These are phyloP conservation scores for Condylura cristata DNA, from an alignment of 2,113 vertebrate species.

Conservation along the genomic window DNA sequence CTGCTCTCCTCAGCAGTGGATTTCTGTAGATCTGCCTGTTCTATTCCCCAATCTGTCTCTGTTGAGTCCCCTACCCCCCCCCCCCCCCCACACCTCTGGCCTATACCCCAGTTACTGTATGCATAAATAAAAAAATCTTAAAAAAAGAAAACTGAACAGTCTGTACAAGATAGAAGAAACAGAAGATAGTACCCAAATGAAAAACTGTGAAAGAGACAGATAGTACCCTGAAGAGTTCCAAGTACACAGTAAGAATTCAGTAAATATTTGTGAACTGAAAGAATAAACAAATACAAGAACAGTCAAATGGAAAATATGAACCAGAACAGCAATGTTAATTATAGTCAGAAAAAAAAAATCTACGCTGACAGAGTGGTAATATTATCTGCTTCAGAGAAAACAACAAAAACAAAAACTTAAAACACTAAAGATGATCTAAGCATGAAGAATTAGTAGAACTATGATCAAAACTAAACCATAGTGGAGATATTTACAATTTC, in stretches of 20 bases:
- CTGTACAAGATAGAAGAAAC: background rate
- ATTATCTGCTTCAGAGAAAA: conserved; percentile 11
- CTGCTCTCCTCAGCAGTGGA: no score
- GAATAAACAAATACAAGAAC: conserved; percentile 14
- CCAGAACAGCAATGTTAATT: background rate
- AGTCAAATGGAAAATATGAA: conserved; percentile 33
- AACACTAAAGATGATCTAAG: conserved; percentile 16
- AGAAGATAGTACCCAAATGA: conserved; percentile 15
- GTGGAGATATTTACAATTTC: background rate
- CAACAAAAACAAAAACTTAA: conserved; percentile 21
- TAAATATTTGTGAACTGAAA: conserved; percentile 22
- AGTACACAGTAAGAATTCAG: background rate
- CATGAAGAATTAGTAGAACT: conserved; percentile 4
- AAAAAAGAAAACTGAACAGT: no score
- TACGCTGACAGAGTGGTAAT: background rate
- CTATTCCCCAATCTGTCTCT: no score
- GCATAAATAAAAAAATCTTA: no score
- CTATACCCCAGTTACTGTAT: no score
- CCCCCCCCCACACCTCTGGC: no score
- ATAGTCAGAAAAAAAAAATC: background rate
- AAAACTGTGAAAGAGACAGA: background rate
- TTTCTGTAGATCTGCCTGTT: no score
- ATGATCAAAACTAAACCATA: conserved; percentile 1
- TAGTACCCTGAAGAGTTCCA: background rate
- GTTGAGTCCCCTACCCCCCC: no score